These are phyloP conservation scores for Drosophila prostipennis DNA, from an alignment of 2,888 invertebrate species.

Conservation along the genomic window DNA sequence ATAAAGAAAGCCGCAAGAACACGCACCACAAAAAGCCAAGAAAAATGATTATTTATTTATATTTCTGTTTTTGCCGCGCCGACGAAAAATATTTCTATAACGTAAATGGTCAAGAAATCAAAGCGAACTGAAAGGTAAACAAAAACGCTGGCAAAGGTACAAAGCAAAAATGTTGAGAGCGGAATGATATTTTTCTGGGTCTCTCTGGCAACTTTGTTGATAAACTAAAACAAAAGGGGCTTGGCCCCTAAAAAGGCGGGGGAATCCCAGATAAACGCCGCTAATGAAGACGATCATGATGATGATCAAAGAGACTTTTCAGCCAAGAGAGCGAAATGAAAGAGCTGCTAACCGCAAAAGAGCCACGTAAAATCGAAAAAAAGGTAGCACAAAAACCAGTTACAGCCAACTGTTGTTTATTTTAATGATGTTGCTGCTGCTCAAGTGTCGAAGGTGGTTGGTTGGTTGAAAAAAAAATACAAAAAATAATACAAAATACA, in stretches of 20 bases:
- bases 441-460: slow-evolving; percentile 51
- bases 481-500: background rate
- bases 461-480: background rate
- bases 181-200: slow-evolving; percentile 10
- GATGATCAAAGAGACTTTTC: slow-evolving; percentile 34
- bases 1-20: slow-evolving; percentile 59
- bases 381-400: slow-evolving; percentile 60
- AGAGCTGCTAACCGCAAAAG: slow-evolving; percentile 9
- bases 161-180: slow-evolving; percentile 46
- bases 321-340: slow-evolving; percentile 28
- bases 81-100: slow-evolving; percentile 66
- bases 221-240: slow-evolving; percentile 56
- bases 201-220: slow-evolving; percentile 69
- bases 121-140: slow-evolving; percentile 79
- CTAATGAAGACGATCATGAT: slow-evolving; percentile 51
- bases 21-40: slow-evolving; percentile 52
- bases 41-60: slow-evolving; percentile 8
- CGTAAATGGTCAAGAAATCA: slow-evolving; percentile 80
- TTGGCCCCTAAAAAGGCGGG: slow-evolving; percentile 17
- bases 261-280: slow-evolving; percentile 53
- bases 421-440: slow-evolving; percentile 50
- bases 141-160: slow-evolving; percentile 75
- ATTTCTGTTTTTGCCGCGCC: slow-evolving; percentile 40
- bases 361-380: slow-evolving; percentile 32
- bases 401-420: slow-evolving; percentile 67